These are phyloP conservation scores for Dasypus novemcinctus DNA, from an alignment of 2,113 vertebrate species.

Conservation along the genomic window DNA sequence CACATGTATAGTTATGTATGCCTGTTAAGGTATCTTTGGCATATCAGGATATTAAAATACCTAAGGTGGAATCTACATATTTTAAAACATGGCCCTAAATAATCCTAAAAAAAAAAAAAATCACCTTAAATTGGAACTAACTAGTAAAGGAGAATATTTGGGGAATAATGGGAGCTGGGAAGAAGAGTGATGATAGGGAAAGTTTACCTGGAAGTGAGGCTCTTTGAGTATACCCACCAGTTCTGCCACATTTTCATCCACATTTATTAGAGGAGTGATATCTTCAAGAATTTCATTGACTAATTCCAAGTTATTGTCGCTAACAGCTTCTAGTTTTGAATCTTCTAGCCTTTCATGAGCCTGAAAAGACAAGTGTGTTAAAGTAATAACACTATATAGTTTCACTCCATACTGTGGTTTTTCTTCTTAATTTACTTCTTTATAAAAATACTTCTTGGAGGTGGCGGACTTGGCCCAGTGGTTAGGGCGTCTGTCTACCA, in stretches of 20 bases:
- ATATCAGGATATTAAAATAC: constrained; percentile 11
- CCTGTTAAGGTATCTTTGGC: background rate
- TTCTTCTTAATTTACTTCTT: constrained; percentile 26
- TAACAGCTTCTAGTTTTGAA: constrained; percentile 94
- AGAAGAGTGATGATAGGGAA: background rate
- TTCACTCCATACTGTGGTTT: background rate
- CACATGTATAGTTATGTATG: background rate
- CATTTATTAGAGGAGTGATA: constrained; percentile 87
- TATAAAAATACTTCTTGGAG: constrained; percentile 16
- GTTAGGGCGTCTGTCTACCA: no score
- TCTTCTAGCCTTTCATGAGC: constrained; percentile 97
- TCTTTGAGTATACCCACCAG: constrained; percentile 93
- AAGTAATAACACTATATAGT: constrained; percentile 3
- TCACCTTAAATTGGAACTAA: background rate
- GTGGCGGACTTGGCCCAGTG: no score
- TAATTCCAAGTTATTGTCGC: constrained; percentile 93
- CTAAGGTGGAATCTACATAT: background rate
- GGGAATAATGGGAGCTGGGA: background rate
- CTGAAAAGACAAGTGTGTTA: constrained; percentile 79
- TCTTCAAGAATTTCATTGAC: constrained; percentile 96
- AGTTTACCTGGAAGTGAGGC: constrained; percentile 94
- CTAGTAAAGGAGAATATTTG: background rate
- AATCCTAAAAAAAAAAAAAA: constrained; percentile 13
- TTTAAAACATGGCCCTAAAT: background rate
- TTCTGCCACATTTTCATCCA: constrained; percentile 90